Base-by-base conservation (phyloP, 2,888 invertebrate species). In the Rhabditoides inermis region DNA sequence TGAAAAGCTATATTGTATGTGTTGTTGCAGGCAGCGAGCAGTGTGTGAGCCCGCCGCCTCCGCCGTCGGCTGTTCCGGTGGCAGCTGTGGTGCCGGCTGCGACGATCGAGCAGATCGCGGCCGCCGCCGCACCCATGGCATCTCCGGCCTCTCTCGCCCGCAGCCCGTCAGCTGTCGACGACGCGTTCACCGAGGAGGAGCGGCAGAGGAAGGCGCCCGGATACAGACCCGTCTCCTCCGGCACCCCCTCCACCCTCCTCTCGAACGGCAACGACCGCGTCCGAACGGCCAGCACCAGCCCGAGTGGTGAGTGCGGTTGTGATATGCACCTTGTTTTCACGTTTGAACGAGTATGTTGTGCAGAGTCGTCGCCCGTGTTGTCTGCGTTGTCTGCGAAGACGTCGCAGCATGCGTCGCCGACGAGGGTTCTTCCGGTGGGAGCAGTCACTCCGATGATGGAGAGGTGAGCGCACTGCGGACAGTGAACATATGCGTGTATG, bases 191-290 rank as follows among this genome's bases (percentile, higher is more conserved):
- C 47, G 20, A 60, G 47, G 52, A 68, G 63, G 44, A 62, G 53
- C 41, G 61, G 61, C 76, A 76, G 53, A 76, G 77, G n/a, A 78
- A 78, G 61, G 79, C 78, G 27, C 79, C 79, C 20, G 79, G 79
- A 18, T 79, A 73, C 57, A 76, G 77, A 50, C 68, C 67, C 20
- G 37, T 49, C 6, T 54, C 63, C 49, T 12, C 50, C 18, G 2
- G n/a, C 36, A 25, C 4, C 26, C 7, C 32, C 15, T 15, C 32
- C 32, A 15, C 10, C 15, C 32, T n/a, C n/a, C n/a, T n/a, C n/a
- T n/a, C n/a, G n/a, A n/a, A n/a, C n/a, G n/a, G n/a, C n/a, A n/a
- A n/a, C n/a, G n/a, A n/a, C n/a, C n/a, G n/a, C n/a, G n/a, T n/a
- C n/a, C 44, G 22, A 41, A 49, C 18, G 45, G 49, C n/a, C 44